These are phyloP conservation scores for Centruroides sculpturatus DNA, from an alignment of 1,140 invertebrate species.

Conservation along the genomic window DNA sequence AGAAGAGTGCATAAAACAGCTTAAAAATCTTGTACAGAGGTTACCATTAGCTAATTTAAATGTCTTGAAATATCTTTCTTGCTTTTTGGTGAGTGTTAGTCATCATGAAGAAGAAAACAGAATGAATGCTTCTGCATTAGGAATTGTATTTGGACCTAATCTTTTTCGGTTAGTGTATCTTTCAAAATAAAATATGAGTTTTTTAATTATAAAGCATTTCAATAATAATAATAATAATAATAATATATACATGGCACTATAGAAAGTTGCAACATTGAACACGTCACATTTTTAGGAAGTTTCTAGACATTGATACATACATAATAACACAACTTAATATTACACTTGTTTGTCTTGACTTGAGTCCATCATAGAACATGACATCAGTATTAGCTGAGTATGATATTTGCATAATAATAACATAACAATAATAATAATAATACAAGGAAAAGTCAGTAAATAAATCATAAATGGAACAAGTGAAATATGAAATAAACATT, in stretches of 20 bases:
- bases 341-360: neutral
- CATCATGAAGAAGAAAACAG: conserved; percentile 28
- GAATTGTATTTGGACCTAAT: conserved; percentile 36
- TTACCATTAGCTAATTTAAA: conserved; percentile 28
- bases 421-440: no score
- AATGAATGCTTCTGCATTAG: conserved; percentile 31
- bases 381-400: no score
- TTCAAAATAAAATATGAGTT: neutral
- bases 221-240: no score
- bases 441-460: no score
- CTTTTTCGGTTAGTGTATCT: conserved; percentile 27
- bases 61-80: conserved; percentile 28
- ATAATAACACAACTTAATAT: neutral
- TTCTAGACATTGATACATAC: neutral
- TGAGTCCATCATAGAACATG: no score
- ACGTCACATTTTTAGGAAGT: neutral
- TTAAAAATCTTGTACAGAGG: conserved; percentile 17
- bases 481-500: no score
- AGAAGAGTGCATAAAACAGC: conserved; percentile 9
- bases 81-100: conserved; percentile 29
- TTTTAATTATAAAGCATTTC: neutral
- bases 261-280: neutral
- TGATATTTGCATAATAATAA: no score
- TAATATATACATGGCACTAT: neutral
- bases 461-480: no score